Percentiles rank a stretch among this genome's conserved stretches.
phyloP scores from a whole-genome alignment of 37 sponge, comb jelly and placozoan species.

The Ianthella basta region DNA sequence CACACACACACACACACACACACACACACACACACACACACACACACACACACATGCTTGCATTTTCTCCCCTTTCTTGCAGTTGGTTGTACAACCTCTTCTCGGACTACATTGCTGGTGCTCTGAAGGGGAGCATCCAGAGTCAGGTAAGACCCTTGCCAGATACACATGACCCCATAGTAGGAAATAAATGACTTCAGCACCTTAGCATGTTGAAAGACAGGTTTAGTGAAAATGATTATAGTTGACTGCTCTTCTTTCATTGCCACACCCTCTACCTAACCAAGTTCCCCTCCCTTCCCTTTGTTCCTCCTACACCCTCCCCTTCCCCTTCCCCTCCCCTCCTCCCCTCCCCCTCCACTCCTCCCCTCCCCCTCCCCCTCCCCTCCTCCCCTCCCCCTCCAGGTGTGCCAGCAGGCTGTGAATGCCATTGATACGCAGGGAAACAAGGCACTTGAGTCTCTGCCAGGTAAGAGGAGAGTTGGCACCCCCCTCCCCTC shows the following conservation, averaged over 20 bases:
- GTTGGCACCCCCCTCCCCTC: no score
- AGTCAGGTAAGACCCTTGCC: constrained; percentile 49
- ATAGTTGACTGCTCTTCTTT: background rate
- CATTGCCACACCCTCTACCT: background rate
- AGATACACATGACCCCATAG: no score
- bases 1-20: constrained; percentile 3
- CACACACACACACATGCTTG: constrained; percentile 15
- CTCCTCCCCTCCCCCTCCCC: no score
- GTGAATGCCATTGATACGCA: constrained; percentile 72
- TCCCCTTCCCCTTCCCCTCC: background rate
- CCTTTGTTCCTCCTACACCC: background rate
- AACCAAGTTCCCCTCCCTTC: background rate
- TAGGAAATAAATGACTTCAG: background rate
- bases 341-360: no score
- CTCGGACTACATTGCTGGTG: constrained; percentile 56
- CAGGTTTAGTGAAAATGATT: background rate
- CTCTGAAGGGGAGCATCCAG: constrained; percentile 68
- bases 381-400: background rate
- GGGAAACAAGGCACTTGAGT: constrained; percentile 83
- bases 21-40: constrained; percentile 25
- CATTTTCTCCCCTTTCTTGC: background rate
- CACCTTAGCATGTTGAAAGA: background rate
- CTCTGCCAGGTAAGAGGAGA: constrained; percentile 71
- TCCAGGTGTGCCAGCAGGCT: constrained; percentile 43
- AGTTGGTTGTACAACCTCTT: constrained; percentile 95